Evolutionary conservation across 2,113 vertebrate genomes (phyloP).

Genomic region (Dromiciops gliroides): DNA sequence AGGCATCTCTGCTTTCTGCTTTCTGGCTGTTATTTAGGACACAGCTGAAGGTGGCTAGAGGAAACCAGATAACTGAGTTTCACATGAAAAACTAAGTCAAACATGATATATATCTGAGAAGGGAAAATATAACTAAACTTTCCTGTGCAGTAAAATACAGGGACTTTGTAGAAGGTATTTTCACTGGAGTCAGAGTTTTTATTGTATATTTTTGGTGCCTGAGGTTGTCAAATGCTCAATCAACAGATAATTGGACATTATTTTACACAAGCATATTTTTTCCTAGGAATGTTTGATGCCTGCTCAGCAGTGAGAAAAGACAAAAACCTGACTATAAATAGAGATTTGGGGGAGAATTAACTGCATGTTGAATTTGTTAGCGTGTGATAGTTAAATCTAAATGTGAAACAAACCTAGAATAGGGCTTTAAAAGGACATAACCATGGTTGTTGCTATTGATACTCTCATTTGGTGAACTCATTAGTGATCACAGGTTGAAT

Average conservation of each 20-base stretch:
- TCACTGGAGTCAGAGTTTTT: background rate
- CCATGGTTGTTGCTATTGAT: background rate
- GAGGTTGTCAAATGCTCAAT: background rate
- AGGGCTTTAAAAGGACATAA: background rate
- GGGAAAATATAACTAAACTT: background rate
- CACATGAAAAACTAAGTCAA: slow-evolving; percentile 9
- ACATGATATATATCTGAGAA: background rate
- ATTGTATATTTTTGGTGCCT: background rate
- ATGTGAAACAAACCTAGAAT: background rate
- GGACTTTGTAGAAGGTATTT: background rate
- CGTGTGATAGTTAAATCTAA: background rate
- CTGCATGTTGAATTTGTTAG: background rate
- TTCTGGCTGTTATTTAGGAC: background rate
- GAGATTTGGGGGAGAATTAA: background rate
- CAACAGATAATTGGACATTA: background rate
- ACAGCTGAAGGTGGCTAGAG: background rate
- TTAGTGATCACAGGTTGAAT: background rate
- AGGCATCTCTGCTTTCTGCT: background rate
- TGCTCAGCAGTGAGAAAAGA: background rate
- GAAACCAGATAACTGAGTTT: slow-evolving; percentile 9
- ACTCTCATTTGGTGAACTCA: background rate
- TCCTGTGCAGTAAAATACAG: background rate
- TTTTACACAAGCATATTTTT: background rate
- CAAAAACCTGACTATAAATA: background rate
- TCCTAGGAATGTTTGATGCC: slow-evolving; percentile 1